phyloP scores from a whole-genome alignment of 2,797 vertebrate species.

The Intellagama lesueurii region DNA sequence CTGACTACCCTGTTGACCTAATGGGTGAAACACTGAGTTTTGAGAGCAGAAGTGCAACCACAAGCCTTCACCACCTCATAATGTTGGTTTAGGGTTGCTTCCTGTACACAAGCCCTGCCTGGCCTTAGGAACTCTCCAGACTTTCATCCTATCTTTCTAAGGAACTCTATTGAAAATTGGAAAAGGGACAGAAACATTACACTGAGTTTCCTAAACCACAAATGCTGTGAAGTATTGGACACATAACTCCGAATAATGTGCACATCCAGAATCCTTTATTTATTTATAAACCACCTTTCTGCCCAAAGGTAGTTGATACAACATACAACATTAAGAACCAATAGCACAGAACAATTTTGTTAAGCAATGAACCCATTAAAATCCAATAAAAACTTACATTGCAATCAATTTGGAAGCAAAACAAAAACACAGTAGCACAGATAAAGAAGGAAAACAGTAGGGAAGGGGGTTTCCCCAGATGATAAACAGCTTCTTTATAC shows the following conservation, averaged over 20 bases:
- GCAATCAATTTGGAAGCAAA: conserved; percentile 9
- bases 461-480: no score
- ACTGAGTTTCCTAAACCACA: not conserved
- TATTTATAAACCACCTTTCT: conserved; percentile 21
- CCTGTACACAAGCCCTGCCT: no score
- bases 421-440: not conserved
- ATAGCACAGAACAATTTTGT: not conserved
- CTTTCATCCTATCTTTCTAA: not conserved
- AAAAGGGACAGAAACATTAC: not conserved
- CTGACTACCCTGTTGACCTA: no score
- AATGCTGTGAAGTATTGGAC: not conserved
- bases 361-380: conserved; percentile 25
- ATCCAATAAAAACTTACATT: conserved; percentile 23
- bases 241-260: conserved; percentile 10
- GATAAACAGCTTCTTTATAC: not conserved
- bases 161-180: not conserved
- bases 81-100: no score
- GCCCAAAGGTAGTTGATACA: conserved; percentile 8
- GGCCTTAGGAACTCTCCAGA: no score
- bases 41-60: no score
- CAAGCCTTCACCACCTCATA: no score
- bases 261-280: conserved; percentile 1
- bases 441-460: not conserved
- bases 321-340: conserved; percentile 9
- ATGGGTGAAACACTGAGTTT: no score